Percentiles rank a stretch among this genome's conserved stretches.
Evolutionary conservation across 35 echinoderm and acorn worm genomes (phyloP).

Genomic region (Holothuria glaberrima): DNA sequence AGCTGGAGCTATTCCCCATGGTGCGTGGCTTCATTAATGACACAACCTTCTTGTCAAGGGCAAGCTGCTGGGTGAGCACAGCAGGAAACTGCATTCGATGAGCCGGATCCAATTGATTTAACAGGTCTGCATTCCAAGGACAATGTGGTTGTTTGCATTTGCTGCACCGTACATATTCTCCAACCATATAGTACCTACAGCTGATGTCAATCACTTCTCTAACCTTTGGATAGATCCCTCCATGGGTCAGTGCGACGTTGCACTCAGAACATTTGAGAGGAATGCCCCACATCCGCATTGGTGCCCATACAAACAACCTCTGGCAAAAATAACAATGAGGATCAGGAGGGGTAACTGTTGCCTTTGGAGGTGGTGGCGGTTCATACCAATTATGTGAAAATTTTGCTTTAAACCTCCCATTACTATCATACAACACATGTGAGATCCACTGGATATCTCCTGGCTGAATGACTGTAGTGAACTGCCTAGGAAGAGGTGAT

Average conservation of each 20-base stretch:
- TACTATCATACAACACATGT: too few species aligned
- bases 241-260: slow-evolving; percentile 23
- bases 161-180: slow-evolving; percentile 42
- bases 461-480: too few species aligned
- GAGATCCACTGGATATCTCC: too few species aligned
- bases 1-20: not conserved
- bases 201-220: slow-evolving; percentile 52
- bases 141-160: slow-evolving; percentile 41
- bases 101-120: not conserved
- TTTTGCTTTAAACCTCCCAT: too few species aligned
- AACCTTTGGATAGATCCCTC: slow-evolving; percentile 52
- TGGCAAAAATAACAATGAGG: slow-evolving; percentile 25
- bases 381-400: not conserved
- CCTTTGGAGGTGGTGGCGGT: slow-evolving; percentile 24
- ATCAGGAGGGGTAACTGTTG: not conserved
- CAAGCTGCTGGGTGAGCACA: not conserved
- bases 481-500: too few species aligned
- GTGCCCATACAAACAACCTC: slow-evolving; percentile 59
- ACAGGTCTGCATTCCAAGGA: slow-evolving; percentile 48
- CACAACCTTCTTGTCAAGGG: not conserved
- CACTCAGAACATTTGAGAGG: slow-evolving; percentile 44
- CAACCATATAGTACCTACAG: slow-evolving; percentile 57
- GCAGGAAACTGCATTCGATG: not conserved
- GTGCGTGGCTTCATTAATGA: not conserved
- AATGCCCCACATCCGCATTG: slow-evolving; percentile 59